Conservation (phyloP, 2,797 vertebrate species). For the Scolopax rusticola region DNA sequence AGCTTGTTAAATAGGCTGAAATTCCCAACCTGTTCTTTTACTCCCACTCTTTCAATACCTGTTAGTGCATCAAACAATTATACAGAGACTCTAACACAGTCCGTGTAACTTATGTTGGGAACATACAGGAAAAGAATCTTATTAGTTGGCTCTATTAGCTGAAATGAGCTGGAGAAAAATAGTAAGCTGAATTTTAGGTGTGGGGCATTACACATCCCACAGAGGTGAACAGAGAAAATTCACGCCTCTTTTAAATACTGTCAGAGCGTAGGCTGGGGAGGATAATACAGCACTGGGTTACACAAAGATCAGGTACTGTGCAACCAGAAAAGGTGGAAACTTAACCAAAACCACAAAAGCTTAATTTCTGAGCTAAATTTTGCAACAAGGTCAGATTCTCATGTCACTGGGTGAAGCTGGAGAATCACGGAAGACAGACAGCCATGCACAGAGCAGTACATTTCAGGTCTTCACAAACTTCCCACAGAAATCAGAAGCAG, state of each 20-base stretch:
- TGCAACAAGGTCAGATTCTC: neutral
- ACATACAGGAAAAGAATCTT: neutral
- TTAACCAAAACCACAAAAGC: neutral
- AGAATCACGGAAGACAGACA: neutral
- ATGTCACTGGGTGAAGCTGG: neutral
- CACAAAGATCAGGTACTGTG: neutral
- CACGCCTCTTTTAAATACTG: neutral
- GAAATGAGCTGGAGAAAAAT: slow-evolving; percentile 15
- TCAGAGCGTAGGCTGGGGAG: neutral
- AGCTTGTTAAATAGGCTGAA: neutral
- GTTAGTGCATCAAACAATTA: neutral
- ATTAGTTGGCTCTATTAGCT: slow-evolving; percentile 10
- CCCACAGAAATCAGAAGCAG: neutral
- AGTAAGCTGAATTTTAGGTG: neutral
- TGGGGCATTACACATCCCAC: slow-evolving; percentile 13
- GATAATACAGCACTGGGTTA: neutral
- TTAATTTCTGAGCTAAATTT: slow-evolving; percentile 1
- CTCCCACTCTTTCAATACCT: neutral
- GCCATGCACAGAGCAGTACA: neutral
- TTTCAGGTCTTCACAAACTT: neutral
- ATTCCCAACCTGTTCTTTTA: neutral
- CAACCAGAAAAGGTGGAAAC: neutral
- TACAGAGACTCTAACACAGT: neutral
- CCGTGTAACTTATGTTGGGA: neutral
- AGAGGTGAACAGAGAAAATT: slow-evolving; percentile 16